These are phyloP conservation scores for Stenolophus ochropezus DNA, from an alignment of 2,888 invertebrate genomes.

Conservation along the genomic window DNA sequence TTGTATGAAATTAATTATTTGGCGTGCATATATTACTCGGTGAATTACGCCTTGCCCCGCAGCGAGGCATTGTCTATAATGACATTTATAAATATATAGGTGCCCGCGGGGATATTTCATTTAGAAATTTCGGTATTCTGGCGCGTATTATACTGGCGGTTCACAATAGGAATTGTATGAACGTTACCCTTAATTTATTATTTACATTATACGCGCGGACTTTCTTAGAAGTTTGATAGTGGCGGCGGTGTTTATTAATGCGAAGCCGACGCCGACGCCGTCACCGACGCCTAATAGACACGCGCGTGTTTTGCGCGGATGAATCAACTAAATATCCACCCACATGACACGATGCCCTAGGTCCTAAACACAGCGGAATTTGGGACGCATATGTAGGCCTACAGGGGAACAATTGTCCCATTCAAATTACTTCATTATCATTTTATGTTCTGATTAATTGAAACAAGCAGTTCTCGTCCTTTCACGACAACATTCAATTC, in stretches of 20 bases:
- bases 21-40: conserved; percentile 44
- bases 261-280: neutral
- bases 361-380: neutral
- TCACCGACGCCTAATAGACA: conserved; percentile 3
- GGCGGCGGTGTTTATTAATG: conserved; percentile 39
- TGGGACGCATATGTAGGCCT: conserved; percentile 14
- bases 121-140: conserved; percentile 54
- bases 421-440: no score
- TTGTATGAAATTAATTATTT: conserved; percentile 34
- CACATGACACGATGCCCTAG: neutral
- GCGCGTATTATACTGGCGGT: conserved; percentile 37
- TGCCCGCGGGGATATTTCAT: conserved; percentile 55
- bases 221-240: conserved; percentile 49
- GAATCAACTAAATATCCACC: conserved; percentile 16
- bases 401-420: neutral
- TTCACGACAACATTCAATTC: no score
- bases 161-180: conserved; percentile 56
- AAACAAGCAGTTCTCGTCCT: no score
- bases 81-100: conserved; percentile 57
- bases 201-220: conserved; percentile 52
- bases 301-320: conserved; percentile 23
- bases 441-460: no score
- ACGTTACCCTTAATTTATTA: conserved; percentile 57
- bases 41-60: conserved; percentile 30
- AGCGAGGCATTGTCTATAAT: conserved; percentile 47